phyloP scores from a whole-genome alignment of 64 coral and sea anemone genomes.

The Stichodactyla mertensii region DNA sequence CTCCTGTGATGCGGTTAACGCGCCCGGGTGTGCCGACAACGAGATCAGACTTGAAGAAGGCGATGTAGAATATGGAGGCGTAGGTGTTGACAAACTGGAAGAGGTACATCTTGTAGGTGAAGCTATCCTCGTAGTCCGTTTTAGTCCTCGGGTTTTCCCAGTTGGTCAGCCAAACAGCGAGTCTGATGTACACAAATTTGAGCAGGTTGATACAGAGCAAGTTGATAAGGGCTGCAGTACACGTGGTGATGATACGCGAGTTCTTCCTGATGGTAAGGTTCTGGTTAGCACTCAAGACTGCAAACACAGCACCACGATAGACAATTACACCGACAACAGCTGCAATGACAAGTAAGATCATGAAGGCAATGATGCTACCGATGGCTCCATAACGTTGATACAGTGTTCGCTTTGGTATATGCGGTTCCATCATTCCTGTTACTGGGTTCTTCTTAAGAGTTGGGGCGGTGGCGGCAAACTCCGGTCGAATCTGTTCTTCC shows the following conservation, averaged over 20 bases:
- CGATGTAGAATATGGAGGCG: slow-evolving; percentile 89
- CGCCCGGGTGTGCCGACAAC: slow-evolving; percentile 73
- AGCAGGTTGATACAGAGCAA: slow-evolving; percentile 75
- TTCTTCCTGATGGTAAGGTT: slow-evolving; percentile 28
- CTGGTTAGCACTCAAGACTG: slow-evolving; percentile 50
- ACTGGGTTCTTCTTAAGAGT: slow-evolving; percentile 63
- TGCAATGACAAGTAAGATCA: slow-evolving; percentile 75
- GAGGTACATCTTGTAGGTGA: slow-evolving; percentile 90
- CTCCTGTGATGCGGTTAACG: slow-evolving; percentile 50
- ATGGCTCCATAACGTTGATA: slow-evolving; percentile 61
- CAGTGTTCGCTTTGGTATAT: slow-evolving; percentile 41
- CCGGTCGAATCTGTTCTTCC: slow-evolving; percentile 76
- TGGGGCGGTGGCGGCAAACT: slow-evolving; percentile 67
- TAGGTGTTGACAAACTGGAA: slow-evolving; percentile 97
- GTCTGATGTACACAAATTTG: slow-evolving; percentile 70
- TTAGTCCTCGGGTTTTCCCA: slow-evolving; percentile 87
- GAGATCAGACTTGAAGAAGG: slow-evolving; percentile 79
- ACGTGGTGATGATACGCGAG: slow-evolving; percentile 67
- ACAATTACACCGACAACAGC: slow-evolving; percentile 86
- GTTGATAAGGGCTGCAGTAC: slow-evolving; percentile 83
- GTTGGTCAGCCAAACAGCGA: slow-evolving; percentile 79
- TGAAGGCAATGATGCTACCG: slow-evolving; percentile 56
- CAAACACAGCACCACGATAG: slow-evolving; percentile 84
- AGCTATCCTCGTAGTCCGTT: slow-evolving; percentile 85
- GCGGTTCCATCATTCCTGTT: slow-evolving; percentile 77